Evolutionary conservation across 2,113 vertebrate species (phyloP), one percentile per base, ranked within the genome.

Genomic region (Zingel zingel): DNA sequence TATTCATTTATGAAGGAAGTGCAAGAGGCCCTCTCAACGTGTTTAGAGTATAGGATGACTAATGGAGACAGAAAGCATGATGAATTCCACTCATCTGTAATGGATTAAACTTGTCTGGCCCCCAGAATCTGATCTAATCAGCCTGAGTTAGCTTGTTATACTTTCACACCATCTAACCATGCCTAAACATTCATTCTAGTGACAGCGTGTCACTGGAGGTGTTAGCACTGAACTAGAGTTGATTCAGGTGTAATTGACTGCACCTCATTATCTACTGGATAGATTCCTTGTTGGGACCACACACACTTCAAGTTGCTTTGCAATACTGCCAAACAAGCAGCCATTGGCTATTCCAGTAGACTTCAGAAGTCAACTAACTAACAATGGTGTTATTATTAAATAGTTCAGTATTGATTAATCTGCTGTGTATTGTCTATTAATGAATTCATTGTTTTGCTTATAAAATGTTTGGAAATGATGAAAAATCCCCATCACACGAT

Each of bases 41-140:
- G 74, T 83, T 86, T 69, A 74, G 68, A 78, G 79, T 74, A 64
- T 25, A 89, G 66, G 63, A 77, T 82, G 79, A 89, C 85, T 88
- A 88, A 89, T 85, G 69, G 65, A 83, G 75, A 86, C 39, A 51
- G 57, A 90, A 72, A 58, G 64, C 63, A 5, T 10, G 36, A 87
- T 79, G 74, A 79, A 67, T 78, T 78, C 68, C 77, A 80, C 77
- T 86, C 68, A 68, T 88, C 71, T 86, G 84, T 78, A 61, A 88
- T 87, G 27, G 58, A 87, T 90, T 78, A 85, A 88, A 74, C 84
- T 79, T 13, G 70, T 67, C 83, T 76, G 74, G 56, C 51, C 75
- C 18, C 18, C 4, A 6, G 19, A 62, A 73, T 71, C 62, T 59
- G n/a, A 77, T 82, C 80, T 65, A 82, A 88, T 90, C 76, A 79